These are phyloP conservation scores for Nebria brevicollis DNA, from an alignment of 2,888 invertebrate species.

Conservation along the genomic window DNA sequence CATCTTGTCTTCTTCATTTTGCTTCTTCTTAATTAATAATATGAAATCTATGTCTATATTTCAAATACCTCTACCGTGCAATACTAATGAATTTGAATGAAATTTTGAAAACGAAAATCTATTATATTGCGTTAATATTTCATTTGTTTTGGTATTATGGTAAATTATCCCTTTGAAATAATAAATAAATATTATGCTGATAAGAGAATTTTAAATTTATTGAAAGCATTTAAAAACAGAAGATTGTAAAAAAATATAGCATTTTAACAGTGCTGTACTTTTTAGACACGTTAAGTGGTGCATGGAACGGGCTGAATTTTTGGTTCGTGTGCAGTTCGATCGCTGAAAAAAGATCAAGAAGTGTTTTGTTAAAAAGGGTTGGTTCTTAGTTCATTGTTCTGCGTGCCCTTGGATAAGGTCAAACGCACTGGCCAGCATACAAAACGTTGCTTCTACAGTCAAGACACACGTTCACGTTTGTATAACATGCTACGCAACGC, in stretches of 20 bases:
- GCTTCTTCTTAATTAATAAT: no score
- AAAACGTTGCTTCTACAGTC: not conserved
- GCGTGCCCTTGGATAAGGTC: slow-evolving; percentile 25
- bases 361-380: slow-evolving; percentile 16
- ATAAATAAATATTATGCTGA: no score
- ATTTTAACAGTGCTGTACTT: not conserved
- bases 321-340: slow-evolving; percentile 12
- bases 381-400: slow-evolving; percentile 12
- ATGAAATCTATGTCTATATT: no score
- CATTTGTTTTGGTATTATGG: no score
- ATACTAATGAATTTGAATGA: no score
- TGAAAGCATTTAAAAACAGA: not conserved
- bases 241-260: slow-evolving; percentile 2
- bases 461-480: not conserved
- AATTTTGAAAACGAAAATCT: no score
- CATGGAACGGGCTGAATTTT: not conserved
- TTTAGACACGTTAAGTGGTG: not conserved
- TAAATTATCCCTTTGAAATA: no score
- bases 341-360: slow-evolving; percentile 12
- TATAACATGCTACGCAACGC: not conserved
- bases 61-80: no score
- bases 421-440: slow-evolving; percentile 15
- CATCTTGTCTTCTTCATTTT: not conserved
- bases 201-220: not conserved
- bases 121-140: no score